phyloP scores from a whole-genome alignment of 2,797 vertebrate genomes.

The Protonibea diacanthus region DNA sequence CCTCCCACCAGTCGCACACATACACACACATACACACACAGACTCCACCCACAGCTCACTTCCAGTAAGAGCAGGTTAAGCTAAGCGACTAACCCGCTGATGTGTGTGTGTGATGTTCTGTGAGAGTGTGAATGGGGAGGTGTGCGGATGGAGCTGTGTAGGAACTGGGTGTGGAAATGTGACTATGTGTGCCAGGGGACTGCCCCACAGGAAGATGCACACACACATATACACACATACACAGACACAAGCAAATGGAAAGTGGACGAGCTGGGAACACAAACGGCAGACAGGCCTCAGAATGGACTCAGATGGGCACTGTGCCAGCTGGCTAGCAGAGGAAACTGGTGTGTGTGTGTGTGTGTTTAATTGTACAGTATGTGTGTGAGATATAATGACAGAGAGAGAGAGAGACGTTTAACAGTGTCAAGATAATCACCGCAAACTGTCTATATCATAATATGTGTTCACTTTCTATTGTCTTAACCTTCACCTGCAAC shows the following conservation, averaged over 20 bases:
- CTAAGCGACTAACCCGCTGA: slow-evolving; percentile 7
- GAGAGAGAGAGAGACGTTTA: slow-evolving; percentile 18
- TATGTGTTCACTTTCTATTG: slow-evolving; percentile 42
- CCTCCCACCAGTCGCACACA: background rate
- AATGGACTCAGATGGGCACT: slow-evolving; percentile 55
- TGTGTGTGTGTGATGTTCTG: slow-evolving; percentile 21
- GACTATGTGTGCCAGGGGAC: slow-evolving; percentile 48
- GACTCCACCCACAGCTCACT: slow-evolving; percentile 34
- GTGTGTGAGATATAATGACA: slow-evolving; percentile 31
- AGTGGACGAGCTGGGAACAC: slow-evolving; percentile 45
- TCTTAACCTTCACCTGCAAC: slow-evolving; percentile 54
- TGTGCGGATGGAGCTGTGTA: slow-evolving; percentile 38
- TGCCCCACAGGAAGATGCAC: slow-evolving; percentile 44
- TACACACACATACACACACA: background rate
- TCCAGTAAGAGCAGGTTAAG: slow-evolving; percentile 37
- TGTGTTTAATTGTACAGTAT: background rate
- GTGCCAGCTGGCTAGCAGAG: slow-evolving; percentile 61
- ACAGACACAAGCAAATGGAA: slow-evolving; percentile 16
- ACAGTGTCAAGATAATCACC: slow-evolving; percentile 10
- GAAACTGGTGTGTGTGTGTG: slow-evolving; percentile 28
- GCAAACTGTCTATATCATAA: slow-evolving; percentile 12
- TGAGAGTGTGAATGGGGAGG: slow-evolving; percentile 56
- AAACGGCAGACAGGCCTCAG: slow-evolving; percentile 57
- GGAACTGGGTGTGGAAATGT: slow-evolving; percentile 62
- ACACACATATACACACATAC: slow-evolving; percentile 15